A percentile compares a stretch with the other conserved stretches of the same genome.
Conservation (phyloP, 2,797 vertebrate genomes). For the Decapterus maruadsi region DNA sequence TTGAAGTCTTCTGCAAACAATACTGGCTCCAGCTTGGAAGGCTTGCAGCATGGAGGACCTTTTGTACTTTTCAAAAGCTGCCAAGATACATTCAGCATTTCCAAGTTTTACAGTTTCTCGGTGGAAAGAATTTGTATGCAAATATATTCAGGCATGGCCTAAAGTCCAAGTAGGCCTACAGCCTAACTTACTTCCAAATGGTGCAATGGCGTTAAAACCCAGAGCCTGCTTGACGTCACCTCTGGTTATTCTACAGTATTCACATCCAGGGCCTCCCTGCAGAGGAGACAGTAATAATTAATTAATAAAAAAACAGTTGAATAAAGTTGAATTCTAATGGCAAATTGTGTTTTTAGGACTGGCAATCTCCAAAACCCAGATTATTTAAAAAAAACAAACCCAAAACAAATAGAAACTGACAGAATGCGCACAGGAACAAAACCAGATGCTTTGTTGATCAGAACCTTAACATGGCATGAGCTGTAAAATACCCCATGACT, state of each 20-base stretch:
- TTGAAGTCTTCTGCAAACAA: slow-evolving; percentile 1
- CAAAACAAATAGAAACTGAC: too few relatives aligned
- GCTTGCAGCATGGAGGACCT: background rate
- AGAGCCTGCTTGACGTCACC: slow-evolving; percentile 70
- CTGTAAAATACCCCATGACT: background rate
- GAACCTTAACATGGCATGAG: too few relatives aligned
- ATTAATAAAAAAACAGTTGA: background rate
- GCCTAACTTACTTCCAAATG: slow-evolving; percentile 80
- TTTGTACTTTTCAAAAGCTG: background rate
- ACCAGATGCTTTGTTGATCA: too few relatives aligned
- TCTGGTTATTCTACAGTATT: slow-evolving; percentile 84
- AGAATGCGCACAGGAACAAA: too few relatives aligned
- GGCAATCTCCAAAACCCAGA: background rate
- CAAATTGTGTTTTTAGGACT: background rate
- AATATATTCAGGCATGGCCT: background rate
- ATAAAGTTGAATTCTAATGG: background rate
- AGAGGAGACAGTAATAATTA: background rate
- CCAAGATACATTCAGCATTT: background rate
- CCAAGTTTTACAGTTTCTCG: background rate
- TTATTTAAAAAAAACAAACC: background rate
- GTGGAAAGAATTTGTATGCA: background rate
- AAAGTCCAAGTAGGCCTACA: background rate
- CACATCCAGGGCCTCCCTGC: slow-evolving; percentile 78
- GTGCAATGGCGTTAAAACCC: slow-evolving; percentile 49
- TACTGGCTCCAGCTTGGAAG: background rate